phyloP scores from a whole-genome alignment of 2,797 vertebrate species.

The Ficedula albicollis region DNA sequence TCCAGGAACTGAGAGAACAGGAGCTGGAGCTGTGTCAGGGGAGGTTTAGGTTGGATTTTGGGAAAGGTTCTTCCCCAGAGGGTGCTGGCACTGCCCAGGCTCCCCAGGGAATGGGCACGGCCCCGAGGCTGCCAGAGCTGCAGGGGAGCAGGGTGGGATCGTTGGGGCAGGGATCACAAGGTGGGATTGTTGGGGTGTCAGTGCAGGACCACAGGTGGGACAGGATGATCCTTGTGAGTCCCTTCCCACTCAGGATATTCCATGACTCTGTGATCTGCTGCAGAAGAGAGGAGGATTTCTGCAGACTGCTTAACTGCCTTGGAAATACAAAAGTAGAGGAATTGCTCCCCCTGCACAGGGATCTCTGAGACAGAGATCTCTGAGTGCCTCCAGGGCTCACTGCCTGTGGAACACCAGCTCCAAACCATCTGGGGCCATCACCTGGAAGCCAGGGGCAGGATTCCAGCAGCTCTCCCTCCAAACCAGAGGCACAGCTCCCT shows the following conservation, averaged over 20 bases:
- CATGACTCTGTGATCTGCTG: not conserved
- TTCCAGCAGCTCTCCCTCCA: conserved; percentile 67
- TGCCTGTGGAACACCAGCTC: not conserved
- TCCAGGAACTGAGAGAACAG: not conserved
- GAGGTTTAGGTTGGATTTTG: accelerated
- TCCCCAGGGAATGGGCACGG: not conserved
- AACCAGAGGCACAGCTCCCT: conserved; percentile 80
- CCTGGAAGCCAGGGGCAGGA: not conserved
- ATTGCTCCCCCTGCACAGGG: not conserved
- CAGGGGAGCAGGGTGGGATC: not conserved
- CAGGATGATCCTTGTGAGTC: not conserved
- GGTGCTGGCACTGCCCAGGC: not conserved
- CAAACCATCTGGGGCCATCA: not conserved
- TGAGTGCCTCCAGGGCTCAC: not conserved
- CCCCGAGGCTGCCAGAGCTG: not conserved
- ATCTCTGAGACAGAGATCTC: not conserved
- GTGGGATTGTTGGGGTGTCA: not conserved
- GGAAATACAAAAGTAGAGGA: not conserved
- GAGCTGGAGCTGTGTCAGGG: not conserved
- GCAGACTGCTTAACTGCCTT: not conserved
- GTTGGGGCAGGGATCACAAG: not conserved
- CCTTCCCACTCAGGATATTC: not conserved
- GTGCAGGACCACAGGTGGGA: accelerated
- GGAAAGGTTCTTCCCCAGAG: not conserved
- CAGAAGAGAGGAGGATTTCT: not conserved